These are phyloP conservation scores for Pseudopleuronectes americanus DNA, from an alignment of 2,797 vertebrate species.

Conservation along the genomic window DNA sequence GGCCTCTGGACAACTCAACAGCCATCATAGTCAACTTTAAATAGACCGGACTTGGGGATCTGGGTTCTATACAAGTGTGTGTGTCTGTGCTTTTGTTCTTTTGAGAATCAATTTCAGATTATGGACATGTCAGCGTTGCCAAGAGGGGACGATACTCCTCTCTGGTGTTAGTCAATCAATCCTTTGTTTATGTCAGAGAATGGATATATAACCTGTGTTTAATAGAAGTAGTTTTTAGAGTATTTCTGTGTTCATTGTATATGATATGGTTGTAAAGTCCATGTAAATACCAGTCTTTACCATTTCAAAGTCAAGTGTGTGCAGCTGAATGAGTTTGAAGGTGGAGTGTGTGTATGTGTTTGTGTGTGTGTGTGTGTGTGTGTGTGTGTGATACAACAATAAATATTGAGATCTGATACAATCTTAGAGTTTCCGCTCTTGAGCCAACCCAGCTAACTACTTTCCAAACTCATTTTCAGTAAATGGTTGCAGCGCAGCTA, in stretches of 20 bases:
- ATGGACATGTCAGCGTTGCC: constrained; percentile 2
- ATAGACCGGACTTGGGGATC: constrained; percentile 60
- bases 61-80: constrained; percentile 9
- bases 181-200: too few relatives aligned
- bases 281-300: background rate
- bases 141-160: background rate
- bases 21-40: constrained; percentile 73
- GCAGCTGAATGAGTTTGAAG: constrained; percentile 5
- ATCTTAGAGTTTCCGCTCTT: constrained; percentile 47
- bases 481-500: constrained; percentile 64
- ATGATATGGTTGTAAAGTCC: too few relatives aligned
- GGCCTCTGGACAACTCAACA: constrained; percentile 67
- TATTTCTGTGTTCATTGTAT: too few relatives aligned
- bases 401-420: constrained; percentile 62
- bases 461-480: constrained; percentile 70
- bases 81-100: constrained; percentile 15
- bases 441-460: constrained; percentile 59
- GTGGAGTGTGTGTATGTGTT: background rate
- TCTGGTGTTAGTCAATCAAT: background rate
- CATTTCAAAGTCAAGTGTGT: constrained; percentile 12
- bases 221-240: too few relatives aligned
- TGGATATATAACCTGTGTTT: too few relatives aligned
- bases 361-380: constrained; percentile 8
- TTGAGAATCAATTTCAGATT: constrained; percentile 18
- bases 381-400: constrained; percentile 28